phyloP scores from a whole-genome alignment of 2,888 invertebrate species.

The Masnerella sp. region DNA sequence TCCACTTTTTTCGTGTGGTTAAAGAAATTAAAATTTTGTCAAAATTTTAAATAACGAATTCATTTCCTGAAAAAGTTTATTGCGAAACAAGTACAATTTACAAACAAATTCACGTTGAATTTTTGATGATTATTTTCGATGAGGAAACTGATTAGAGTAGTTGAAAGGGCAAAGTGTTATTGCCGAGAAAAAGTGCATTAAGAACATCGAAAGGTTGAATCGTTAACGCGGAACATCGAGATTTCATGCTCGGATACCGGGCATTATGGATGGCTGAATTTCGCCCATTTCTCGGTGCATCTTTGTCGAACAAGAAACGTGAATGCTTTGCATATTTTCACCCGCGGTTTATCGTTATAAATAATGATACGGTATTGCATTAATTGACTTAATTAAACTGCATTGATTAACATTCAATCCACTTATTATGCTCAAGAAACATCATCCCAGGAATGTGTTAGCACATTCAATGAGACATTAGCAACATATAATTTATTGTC shows the following conservation, averaged over 20 bases:
- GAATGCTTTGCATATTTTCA: slow-evolving; percentile 23
- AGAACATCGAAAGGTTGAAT: slow-evolving; percentile 48
- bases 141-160: too few relatives aligned
- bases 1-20: too few relatives aligned
- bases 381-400: slow-evolving; percentile 26
- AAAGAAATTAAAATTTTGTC: too few relatives aligned
- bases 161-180: slow-evolving; percentile 37
- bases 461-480: too few relatives aligned
- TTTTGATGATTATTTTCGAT: too few relatives aligned
- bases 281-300: slow-evolving; percentile 31
- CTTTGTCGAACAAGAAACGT: slow-evolving; percentile 14
- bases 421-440: background rate
- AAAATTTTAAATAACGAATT: too few relatives aligned
- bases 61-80: too few relatives aligned
- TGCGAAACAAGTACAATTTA: too few relatives aligned
- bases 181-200: slow-evolving; percentile 41
- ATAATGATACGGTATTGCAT: slow-evolving; percentile 2
- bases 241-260: slow-evolving; percentile 50
- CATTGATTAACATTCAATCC: slow-evolving; percentile 5
- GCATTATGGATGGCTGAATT: slow-evolving; percentile 41
- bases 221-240: slow-evolving; percentile 46
- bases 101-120: too few relatives aligned
- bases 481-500: too few relatives aligned
- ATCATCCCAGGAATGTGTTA: too few relatives aligned
- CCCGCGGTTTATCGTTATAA: slow-evolving; percentile 15